These are phyloP conservation scores for Ia io DNA, from an alignment of 2,113 vertebrate species.

Conservation along the genomic window DNA sequence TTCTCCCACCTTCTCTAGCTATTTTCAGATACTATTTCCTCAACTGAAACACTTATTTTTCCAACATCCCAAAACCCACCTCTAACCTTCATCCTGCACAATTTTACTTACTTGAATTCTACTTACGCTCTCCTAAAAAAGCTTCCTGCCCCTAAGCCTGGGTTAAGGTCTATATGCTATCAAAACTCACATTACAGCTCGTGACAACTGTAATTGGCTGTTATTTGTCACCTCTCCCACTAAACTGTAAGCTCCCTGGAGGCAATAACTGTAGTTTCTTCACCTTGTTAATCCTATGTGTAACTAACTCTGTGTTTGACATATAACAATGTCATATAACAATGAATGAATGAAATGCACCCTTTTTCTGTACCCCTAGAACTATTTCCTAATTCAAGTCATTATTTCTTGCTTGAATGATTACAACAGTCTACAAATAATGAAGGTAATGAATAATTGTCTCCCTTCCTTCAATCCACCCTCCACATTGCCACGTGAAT, in stretches of 20 bases:
- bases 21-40: slow-evolving; percentile 15
- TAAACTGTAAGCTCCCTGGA: not conserved
- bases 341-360: not conserved
- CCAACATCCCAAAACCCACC: not conserved
- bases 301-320: not conserved
- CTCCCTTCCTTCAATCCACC: not conserved
- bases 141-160: not conserved
- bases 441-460: not conserved
- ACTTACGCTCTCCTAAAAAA: not conserved
- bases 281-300: not conserved
- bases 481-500: not conserved
- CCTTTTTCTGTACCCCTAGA: not conserved
- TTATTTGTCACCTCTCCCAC: not conserved
- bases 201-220: not conserved
- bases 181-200: not conserved
- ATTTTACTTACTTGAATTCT: not conserved
- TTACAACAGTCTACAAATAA: not conserved
- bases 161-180: not conserved
- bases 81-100: not conserved
- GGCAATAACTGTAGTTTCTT: not conserved
- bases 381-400: not conserved
- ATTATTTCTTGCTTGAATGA: slow-evolving; percentile 13
- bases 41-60: not conserved
- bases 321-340: not conserved
- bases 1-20: not conserved